These are phyloP conservation scores for Phortica magna DNA, from an alignment of 2,888 invertebrate genomes.

Conservation along the genomic window DNA sequence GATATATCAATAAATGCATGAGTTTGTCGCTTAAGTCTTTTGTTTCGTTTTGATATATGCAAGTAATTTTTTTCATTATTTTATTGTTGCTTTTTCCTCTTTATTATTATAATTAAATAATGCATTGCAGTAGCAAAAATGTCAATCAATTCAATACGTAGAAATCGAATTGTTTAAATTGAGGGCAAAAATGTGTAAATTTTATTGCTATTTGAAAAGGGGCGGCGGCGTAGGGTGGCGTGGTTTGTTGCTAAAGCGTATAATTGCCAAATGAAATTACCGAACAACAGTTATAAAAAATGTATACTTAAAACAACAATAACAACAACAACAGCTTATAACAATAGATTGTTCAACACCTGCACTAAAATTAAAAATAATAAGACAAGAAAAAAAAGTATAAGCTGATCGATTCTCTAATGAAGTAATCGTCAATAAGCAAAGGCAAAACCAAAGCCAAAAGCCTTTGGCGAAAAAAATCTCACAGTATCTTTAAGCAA, in stretches of 20 bases:
- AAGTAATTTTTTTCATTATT: no score
- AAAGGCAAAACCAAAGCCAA: neutral
- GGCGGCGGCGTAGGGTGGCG: neutral
- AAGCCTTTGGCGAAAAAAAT: neutral
- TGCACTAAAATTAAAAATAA: constrained; percentile 5
- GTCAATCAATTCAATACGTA: constrained; percentile 18
- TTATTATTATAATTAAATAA: neutral
- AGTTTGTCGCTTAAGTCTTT: constrained; percentile 15
- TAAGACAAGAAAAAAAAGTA: neutral
- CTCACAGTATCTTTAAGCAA: neutral
- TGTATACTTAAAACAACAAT: neutral
- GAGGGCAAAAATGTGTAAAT: neutral
- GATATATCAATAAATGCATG: constrained; percentile 22
- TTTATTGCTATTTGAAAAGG: neutral
- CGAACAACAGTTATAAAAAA: neutral
- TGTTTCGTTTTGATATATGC: neutral
- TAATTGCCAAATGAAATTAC: neutral
- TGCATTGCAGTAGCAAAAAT: constrained; percentile 21
- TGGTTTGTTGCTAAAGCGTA: no score
- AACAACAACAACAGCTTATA: neutral
- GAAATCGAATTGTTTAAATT: neutral
- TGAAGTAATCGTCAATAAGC: constrained; percentile 1
- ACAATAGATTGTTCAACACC: neutral
- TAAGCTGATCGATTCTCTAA: constrained; percentile 1
- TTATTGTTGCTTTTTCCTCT: neutral